A percentile compares a stretch with the other conserved stretches of the same genome.
Conservation (phyloP, 2,113 vertebrate species). For the Rynchops niger region DNA sequence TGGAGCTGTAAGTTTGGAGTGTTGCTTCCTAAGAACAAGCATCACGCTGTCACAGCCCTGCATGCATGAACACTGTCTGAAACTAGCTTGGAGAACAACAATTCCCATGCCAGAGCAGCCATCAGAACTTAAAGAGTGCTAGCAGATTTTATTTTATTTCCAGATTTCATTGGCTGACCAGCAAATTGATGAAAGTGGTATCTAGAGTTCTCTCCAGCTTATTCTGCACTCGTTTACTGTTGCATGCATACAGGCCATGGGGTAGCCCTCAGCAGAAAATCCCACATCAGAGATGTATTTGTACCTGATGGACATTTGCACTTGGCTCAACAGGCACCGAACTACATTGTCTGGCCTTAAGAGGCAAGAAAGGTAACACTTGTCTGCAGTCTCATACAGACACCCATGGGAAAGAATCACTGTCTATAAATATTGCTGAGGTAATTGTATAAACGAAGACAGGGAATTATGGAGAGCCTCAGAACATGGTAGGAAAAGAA, state of each 20-base stretch:
- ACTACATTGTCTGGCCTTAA: not conserved
- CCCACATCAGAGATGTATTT: not conserved
- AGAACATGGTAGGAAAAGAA: not conserved
- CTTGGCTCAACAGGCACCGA: not conserved
- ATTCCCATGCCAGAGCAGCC: not conserved
- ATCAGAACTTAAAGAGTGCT: not conserved
- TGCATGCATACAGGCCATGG: not conserved
- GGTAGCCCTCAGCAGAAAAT: not conserved
- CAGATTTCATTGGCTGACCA: not conserved
- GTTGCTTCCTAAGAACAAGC: not conserved
- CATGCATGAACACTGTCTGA: fast-evolving
- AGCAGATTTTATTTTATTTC: not conserved
- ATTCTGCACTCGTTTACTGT: not conserved
- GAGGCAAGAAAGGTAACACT: not conserved
- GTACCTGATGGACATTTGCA: not conserved
- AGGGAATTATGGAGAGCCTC: not conserved
- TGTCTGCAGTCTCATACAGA: not conserved
- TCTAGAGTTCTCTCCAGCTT: not conserved
- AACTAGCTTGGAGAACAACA: not conserved
- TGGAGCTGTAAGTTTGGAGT: not conserved
- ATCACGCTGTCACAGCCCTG: not conserved
- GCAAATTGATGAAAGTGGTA: not conserved
- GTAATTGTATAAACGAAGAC: not conserved
- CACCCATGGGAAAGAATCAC: not conserved
- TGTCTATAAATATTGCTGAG: not conserved